Conservation (phyloP, 2,113 vertebrate species). For the Marcusenius ussheri region DNA sequence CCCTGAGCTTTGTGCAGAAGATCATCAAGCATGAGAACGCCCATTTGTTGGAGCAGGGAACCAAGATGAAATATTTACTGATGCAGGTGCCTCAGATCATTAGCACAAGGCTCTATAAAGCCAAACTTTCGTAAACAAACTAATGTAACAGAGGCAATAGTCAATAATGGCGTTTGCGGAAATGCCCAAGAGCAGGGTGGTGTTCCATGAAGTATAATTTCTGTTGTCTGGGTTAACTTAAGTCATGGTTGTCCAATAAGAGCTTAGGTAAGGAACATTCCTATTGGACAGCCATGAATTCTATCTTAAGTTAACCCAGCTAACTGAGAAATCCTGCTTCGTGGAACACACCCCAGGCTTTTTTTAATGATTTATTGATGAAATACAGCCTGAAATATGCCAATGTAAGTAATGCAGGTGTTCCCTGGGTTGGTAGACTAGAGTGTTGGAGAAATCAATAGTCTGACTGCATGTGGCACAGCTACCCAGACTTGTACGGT, state of each 20-base stretch:
- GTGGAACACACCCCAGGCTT: not conserved
- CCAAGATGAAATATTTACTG: conserved; percentile 75
- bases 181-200: not conserved
- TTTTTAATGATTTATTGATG: not conserved
- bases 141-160: not conserved
- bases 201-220: not conserved
- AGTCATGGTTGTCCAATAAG: not conserved
- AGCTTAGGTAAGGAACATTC: not conserved
- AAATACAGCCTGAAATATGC: not conserved
- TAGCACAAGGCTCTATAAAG: not conserved
- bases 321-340: not conserved
- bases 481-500: conserved; percentile 40
- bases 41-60: conserved; percentile 68
- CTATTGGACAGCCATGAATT: not conserved
- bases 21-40: conserved; percentile 73
- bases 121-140: not conserved
- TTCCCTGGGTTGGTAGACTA: not conserved
- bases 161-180: not conserved
- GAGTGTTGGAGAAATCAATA: not conserved
- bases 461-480: conserved; percentile 45
- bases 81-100: conserved; percentile 52
- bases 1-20: conserved; percentile 71
- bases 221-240: not conserved
- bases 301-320: not conserved
- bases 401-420: not conserved